A percentile compares a stretch with the other conserved stretches of the same genome.
Conservation (phyloP, 2,888 invertebrate species). For the Tanytarsus gracilentus region DNA sequence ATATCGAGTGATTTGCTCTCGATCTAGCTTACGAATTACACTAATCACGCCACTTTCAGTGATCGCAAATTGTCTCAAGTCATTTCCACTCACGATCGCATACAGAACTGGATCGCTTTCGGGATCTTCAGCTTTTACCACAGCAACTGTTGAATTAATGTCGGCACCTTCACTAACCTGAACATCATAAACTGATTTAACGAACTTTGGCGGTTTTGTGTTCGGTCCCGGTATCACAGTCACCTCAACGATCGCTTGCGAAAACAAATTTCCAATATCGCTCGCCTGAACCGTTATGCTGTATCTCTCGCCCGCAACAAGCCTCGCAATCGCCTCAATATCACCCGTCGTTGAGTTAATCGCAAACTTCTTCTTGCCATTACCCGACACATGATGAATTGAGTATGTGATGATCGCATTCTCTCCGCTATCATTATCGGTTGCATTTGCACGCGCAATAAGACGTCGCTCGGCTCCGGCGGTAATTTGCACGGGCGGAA, state of each 20-base stretch:
- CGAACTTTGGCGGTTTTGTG: constrained; percentile 71
- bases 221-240: constrained; percentile 75
- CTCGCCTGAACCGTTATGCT: constrained; percentile 78
- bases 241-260: constrained; percentile 79
- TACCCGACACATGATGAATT: constrained; percentile 85
- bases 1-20: constrained; percentile 82
- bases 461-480: constrained; percentile 62
- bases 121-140: constrained; percentile 77
- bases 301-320: constrained; percentile 80
- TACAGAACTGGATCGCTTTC: constrained; percentile 80
- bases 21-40: constrained; percentile 73
- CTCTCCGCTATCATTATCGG: constrained; percentile 76
- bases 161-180: constrained; percentile 85
- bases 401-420: constrained; percentile 75
- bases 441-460: constrained; percentile 63
- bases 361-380: constrained; percentile 75
- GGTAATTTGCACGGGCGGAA: constrained; percentile 70
- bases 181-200: constrained; percentile 72
- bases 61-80: constrained; percentile 77
- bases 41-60: constrained; percentile 80
- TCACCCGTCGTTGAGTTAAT: constrained; percentile 72
- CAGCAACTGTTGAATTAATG: constrained; percentile 74
- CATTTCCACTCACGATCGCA: constrained; percentile 80
- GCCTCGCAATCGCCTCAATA: constrained; percentile 66
- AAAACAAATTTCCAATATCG: constrained; percentile 68